Evolutionary conservation across 2,797 vertebrate species (phyloP).

Genomic region (Nannoperca australis): DNA sequence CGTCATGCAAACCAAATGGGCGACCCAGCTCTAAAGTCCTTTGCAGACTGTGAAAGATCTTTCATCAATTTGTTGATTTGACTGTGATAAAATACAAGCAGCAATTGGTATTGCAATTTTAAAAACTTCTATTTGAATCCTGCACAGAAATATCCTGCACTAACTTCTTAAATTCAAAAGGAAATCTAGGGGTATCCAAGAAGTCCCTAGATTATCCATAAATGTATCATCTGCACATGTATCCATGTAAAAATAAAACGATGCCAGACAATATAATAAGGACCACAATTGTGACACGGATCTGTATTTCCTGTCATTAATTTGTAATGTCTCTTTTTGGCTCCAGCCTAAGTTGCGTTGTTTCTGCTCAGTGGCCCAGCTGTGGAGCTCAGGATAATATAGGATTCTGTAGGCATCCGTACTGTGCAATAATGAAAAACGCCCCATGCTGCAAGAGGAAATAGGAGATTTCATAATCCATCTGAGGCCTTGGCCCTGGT

Average conservation of each 20-base stretch:
- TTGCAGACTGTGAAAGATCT: conserved; percentile 6
- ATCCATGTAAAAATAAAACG: not conserved
- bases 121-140: not conserved
- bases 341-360: conserved; percentile 39
- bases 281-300: conserved; percentile 32
- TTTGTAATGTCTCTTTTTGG: conserved; percentile 54
- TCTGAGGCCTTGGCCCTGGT: conserved; percentile 75
- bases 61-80: conserved; percentile 16
- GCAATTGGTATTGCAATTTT: not conserved
- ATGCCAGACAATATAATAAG: conserved; percentile 7
- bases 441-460: conserved; percentile 77
- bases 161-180: conserved; percentile 2
- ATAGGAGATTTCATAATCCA: conserved; percentile 82
- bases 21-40: conserved; percentile 5
- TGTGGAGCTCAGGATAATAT: conserved; percentile 64
- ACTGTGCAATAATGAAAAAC: conserved; percentile 77
- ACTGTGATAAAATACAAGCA: conserved; percentile 13
- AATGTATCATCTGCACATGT: conserved; percentile 9
- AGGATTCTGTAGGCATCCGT: conserved; percentile 59
- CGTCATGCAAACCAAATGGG: conserved; percentile 21
- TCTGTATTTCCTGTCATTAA: conserved; percentile 52
- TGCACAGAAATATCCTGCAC: conserved; percentile 5
- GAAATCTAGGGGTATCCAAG: not conserved
- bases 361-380: conserved; percentile 51
- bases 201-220: not conserved